These are phyloP conservation scores for Axea sp. DNA, from an alignment of 2,888 invertebrate species.

Conservation along the genomic window DNA sequence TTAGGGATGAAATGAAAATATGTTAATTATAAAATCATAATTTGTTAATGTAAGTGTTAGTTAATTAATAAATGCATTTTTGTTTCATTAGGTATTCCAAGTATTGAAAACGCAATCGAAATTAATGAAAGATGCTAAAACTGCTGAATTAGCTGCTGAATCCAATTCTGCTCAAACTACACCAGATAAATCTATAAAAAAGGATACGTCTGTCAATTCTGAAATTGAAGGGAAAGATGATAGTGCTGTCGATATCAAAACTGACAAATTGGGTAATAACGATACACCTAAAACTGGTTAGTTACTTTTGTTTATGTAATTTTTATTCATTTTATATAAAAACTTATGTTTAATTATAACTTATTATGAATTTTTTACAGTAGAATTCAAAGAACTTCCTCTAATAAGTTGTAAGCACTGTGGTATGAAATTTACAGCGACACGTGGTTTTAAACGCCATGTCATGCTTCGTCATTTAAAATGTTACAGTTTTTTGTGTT, in stretches of 20 bases:
- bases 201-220: conserved; percentile 19
- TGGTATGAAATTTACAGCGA: conserved; percentile 66
- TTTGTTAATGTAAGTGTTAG: background rate
- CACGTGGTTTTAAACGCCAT: conserved; percentile 76
- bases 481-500: conserved; percentile 70
- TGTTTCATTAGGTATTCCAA: conserved; percentile 71
- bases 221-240: background rate
- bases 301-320: too few species aligned
- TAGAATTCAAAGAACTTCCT: background rate
- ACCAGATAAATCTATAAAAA: conserved; percentile 12
- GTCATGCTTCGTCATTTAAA: conserved; percentile 73
- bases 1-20: too few species aligned
- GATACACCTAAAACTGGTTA: too few species aligned
- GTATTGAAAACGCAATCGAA: conserved; percentile 68
- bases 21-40: too few species aligned
- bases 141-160: background rate
- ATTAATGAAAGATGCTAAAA: conserved; percentile 66
- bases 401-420: conserved; percentile 74
- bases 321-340: too few species aligned
- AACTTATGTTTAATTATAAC: too few species aligned
- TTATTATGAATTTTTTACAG: background rate
- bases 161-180: background rate
- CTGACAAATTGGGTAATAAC: too few species aligned
- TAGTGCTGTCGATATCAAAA: too few species aligned
- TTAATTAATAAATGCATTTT: background rate